Evolutionary conservation across 2,888 invertebrate species (phyloP).

Genomic region (Meta bourneti): DNA sequence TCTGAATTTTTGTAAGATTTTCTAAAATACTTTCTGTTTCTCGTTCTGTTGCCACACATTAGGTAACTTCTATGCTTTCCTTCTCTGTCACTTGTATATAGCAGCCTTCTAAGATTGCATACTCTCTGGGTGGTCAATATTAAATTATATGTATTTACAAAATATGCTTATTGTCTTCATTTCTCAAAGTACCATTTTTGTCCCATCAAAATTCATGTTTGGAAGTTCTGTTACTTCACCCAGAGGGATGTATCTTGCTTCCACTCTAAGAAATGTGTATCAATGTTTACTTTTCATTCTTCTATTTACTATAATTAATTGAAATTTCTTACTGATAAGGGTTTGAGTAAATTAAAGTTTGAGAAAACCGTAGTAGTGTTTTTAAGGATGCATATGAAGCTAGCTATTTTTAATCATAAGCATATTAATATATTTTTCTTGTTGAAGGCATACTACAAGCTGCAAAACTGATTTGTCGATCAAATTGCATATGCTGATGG

Average conservation of each 20-base stretch:
- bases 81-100: conserved; percentile 70
- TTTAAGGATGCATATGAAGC: conserved; percentile 7
- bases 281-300: too few relatives aligned
- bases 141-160: too few relatives aligned
- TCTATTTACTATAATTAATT: too few relatives aligned
- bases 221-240: too few relatives aligned
- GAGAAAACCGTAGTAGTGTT: too few relatives aligned
- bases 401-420: conserved; percentile 1
- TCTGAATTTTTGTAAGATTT: not conserved
- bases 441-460: conserved; percentile 57
- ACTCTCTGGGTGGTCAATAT: not conserved
- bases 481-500: conserved; percentile 38
- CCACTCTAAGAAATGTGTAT: too few relatives aligned
- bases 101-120: not conserved
- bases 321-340: too few relatives aligned
- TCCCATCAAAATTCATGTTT: too few relatives aligned
- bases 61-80: conserved; percentile 29
- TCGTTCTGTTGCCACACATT: conserved; percentile 24
- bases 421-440: conserved; percentile 65
- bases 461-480: conserved; percentile 40
- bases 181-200: too few relatives aligned
- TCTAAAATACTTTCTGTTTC: not conserved
- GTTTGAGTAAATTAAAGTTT: too few relatives aligned
- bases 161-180: too few relatives aligned
- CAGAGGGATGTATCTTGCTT: too few relatives aligned